phyloP scores from a whole-genome alignment of 2,888 invertebrate genomes.

The Netelia virgata region DNA sequence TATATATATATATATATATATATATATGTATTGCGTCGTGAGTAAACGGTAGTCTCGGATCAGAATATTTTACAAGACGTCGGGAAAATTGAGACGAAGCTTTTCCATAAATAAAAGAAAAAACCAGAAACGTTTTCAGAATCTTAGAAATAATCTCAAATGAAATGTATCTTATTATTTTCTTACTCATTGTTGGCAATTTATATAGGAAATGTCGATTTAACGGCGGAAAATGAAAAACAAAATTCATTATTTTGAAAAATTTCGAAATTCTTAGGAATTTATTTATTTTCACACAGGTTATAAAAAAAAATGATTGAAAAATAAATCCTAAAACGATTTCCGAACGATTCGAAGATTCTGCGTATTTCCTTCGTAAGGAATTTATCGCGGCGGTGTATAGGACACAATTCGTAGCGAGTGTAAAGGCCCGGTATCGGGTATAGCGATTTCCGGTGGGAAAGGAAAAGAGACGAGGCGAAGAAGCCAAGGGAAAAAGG shows the following conservation, averaged over 20 bases:
- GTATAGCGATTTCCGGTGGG: slow-evolving; percentile 55
- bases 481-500: slow-evolving; percentile 16
- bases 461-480: neutral
- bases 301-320: too few species aligned
- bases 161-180: too few species aligned
- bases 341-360: neutral
- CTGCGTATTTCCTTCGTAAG: neutral
- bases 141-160: too few species aligned
- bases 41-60: slow-evolving; percentile 28
- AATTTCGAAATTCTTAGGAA: too few species aligned
- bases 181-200: too few species aligned
- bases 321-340: neutral
- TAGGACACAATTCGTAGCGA: neutral
- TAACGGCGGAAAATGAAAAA: too few species aligned
- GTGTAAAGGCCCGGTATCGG: slow-evolving; percentile 14
- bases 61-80: neutral
- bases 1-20: neutral
- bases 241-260: too few species aligned
- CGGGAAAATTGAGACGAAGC: too few species aligned
- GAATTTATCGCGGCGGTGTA: neutral
- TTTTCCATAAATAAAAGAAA: too few species aligned
- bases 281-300: too few species aligned
- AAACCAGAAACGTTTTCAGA: too few species aligned
- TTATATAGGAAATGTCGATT: too few species aligned
- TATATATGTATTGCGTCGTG: slow-evolving; percentile 17